Conservation (phyloP, 2,113 vertebrate genomes). For the Mirza zaza region DNA sequence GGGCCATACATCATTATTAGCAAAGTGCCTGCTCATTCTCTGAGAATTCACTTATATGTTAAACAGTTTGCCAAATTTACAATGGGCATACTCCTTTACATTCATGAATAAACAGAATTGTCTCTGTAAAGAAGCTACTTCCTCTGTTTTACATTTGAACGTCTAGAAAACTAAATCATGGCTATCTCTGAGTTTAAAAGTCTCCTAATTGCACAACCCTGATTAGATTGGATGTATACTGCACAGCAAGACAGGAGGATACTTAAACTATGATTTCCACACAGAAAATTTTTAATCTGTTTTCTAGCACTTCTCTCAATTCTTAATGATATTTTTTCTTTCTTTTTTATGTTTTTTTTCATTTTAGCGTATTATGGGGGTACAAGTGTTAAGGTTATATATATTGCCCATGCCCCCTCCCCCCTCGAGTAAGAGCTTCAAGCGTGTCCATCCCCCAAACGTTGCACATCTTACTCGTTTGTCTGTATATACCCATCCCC, state of each 20-base stretch:
- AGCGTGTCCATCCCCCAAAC: no score
- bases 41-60: conserved; percentile 3
- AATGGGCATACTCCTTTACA: neutral
- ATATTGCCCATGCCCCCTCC: no score
- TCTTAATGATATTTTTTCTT: neutral
- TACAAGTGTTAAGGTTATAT: no score
- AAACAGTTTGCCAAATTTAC: neutral
- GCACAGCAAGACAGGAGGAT: neutral
- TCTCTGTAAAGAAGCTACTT: neutral
- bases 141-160: neutral
- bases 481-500: no score
- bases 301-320: conserved; percentile 8
- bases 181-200: neutral
- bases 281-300: neutral
- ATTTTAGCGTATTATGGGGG: no score
- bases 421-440: no score
- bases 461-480: no score
- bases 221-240: neutral
- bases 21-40: conserved; percentile 9
- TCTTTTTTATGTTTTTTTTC: no score
- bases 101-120: neutral
- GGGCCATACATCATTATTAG: neutral
- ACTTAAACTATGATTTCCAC: neutral
- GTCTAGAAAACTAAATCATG: neutral
- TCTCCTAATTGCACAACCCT: neutral